Evolutionary conservation across 2,113 vertebrate species (phyloP).

Genomic region (Ploceus nigricollis): DNA sequence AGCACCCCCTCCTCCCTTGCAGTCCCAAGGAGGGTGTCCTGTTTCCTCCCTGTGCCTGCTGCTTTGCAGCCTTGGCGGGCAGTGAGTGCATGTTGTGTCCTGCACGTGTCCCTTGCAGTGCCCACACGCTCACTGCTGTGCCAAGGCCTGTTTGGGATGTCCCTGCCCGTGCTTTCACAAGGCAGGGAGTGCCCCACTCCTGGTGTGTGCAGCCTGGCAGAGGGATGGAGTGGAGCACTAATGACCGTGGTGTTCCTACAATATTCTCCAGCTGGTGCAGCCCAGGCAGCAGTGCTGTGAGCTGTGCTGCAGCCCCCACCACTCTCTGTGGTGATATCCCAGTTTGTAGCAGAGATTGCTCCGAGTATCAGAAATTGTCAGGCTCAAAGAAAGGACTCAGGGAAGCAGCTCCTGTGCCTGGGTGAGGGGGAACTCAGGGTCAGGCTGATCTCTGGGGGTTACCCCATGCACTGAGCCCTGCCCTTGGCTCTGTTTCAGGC

Average conservation of each 20-base stretch:
- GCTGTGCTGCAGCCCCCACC: background rate
- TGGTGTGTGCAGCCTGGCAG: background rate
- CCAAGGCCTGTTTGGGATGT: background rate
- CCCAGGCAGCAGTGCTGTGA: background rate
- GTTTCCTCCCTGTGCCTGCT: fast-evolving
- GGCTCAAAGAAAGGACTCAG: background rate
- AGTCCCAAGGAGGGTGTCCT: fast-evolving
- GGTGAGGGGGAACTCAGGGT: background rate
- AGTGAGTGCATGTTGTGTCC: background rate
- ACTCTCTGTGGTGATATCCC: background rate
- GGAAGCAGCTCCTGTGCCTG: background rate
- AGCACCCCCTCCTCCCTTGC: background rate
- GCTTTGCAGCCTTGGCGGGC: background rate
- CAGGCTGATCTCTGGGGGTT: background rate
- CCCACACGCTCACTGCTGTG: background rate
- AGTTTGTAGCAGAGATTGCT: fast-evolving
- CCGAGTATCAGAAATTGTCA: fast-evolving
- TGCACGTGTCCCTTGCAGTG: background rate
- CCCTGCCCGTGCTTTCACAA: background rate
- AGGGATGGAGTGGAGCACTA: background rate
- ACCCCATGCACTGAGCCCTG: background rate
- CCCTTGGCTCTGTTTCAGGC: constrained; percentile 74
- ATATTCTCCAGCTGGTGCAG: background rate
- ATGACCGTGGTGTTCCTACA: background rate
- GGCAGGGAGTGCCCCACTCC: background rate